These are phyloP conservation scores for Lithophane socia DNA, from an alignment of 2,888 invertebrate species.

Conservation along the genomic window DNA sequence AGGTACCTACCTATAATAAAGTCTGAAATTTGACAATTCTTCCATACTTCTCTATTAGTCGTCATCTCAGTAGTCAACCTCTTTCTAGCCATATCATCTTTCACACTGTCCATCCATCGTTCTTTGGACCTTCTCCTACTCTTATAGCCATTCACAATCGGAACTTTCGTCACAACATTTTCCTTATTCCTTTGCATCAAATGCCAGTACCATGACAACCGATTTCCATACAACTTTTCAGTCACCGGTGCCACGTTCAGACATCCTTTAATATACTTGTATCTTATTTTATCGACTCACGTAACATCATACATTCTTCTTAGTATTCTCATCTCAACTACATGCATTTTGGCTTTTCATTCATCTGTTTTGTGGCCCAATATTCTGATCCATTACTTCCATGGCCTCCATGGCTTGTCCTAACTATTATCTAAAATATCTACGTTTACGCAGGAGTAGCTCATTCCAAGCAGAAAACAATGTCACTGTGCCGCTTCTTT, in stretches of 20 bases:
- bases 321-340: neutral
- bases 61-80: neutral
- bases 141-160: neutral
- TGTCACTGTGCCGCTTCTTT: neutral
- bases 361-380: neutral
- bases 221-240: constrained; percentile 1
- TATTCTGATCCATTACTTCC: neutral
- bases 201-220: neutral
- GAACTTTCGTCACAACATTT: neutral
- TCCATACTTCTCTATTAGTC: neutral
- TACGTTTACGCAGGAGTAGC: neutral
- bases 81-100: neutral
- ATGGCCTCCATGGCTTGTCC: neutral
- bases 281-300: neutral
- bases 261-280: neutral
- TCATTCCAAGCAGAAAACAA: neutral
- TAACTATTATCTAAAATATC: constrained; percentile 4
- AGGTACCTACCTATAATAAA: too few species aligned
- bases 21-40: neutral
- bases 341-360: neutral
- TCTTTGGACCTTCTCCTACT: constrained; percentile 1
- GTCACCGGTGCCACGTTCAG: neutral
- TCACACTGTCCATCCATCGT: neutral
- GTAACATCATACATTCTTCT: neutral
- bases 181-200: neutral